These are phyloP conservation scores for Rotaria socialis DNA, from an alignment of 2,888 invertebrate genomes.

Conservation along the genomic window DNA sequence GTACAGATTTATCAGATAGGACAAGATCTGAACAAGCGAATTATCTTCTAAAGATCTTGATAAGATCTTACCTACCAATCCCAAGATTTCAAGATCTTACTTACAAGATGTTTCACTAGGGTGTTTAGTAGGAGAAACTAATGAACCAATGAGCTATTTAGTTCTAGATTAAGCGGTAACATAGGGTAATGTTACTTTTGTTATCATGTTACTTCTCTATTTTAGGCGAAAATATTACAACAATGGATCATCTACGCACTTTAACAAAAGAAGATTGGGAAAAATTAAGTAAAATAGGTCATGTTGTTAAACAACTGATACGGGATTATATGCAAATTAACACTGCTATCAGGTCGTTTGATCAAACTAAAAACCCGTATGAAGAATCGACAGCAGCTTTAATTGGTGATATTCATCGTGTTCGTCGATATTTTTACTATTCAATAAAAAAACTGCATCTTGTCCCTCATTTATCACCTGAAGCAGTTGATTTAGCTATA, in stretches of 20 bases:
- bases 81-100: too few relatives aligned
- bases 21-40: too few relatives aligned
- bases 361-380: not conserved
- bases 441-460: not conserved
- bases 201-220: not conserved
- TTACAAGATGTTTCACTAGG: too few relatives aligned
- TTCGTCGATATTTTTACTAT: constrained; percentile 10
- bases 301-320: constrained; percentile 1
- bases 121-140: too few relatives aligned
- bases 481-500: not conserved
- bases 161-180: not conserved
- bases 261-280: not conserved
- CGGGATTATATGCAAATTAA: not conserved
- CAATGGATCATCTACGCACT: not conserved
- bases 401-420: not conserved
- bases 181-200: not conserved
- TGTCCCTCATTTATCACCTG: not conserved
- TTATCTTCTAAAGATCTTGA: too few relatives aligned
- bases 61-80: too few relatives aligned
- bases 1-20: too few relatives aligned
- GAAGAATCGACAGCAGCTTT: not conserved
- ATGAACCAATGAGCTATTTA: too few relatives aligned
- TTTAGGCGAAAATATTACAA: not conserved
- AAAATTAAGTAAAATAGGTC: not conserved
- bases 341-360: not conserved